A percentile compares a stretch with the other conserved stretches of the same genome.
Evolutionary conservation across 53 echinoderm and acorn worm genomes (phyloP).

Genomic region (Glandiceps talaboti): DNA sequence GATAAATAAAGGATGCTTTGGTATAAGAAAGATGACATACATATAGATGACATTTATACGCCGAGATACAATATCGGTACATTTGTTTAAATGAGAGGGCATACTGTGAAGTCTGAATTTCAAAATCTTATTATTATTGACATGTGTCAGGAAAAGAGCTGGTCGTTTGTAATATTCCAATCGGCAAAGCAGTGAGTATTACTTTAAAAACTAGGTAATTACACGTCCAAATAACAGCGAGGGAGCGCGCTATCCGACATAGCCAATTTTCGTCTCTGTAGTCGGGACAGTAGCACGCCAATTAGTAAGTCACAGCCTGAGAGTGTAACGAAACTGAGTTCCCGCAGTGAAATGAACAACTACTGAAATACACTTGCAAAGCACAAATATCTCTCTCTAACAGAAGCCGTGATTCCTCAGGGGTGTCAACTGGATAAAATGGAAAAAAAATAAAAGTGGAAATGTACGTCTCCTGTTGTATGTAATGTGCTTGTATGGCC

Average conservation of each 20-base stretch:
- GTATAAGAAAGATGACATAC: too few species aligned
- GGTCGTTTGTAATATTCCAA: not conserved
- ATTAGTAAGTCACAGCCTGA: not conserved
- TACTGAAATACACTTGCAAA: not conserved
- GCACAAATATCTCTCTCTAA: not conserved
- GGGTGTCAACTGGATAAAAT: not conserved
- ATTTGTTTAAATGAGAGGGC: not conserved
- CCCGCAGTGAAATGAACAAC: not conserved
- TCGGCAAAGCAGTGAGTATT: not conserved
- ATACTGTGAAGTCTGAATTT: not conserved
- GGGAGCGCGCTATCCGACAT: not conserved
- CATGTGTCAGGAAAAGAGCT: not conserved
- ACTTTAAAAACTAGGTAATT: not conserved
- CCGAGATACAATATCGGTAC: not conserved
- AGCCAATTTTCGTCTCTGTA: not conserved
- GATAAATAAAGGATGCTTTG: too few species aligned
- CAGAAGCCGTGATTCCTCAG: not conserved
- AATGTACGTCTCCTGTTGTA: too few species aligned
- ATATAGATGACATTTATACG: too few species aligned
- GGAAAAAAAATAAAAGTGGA: not conserved
- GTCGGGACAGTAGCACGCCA: not conserved
- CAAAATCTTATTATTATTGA: not conserved
- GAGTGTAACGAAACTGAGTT: not conserved
- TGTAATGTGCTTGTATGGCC: not conserved
- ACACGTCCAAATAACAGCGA: not conserved